Base-by-base conservation (phyloP, 37 sponge, comb jelly and placozoan genomes). In the Diacarnus erythraeanus region DNA sequence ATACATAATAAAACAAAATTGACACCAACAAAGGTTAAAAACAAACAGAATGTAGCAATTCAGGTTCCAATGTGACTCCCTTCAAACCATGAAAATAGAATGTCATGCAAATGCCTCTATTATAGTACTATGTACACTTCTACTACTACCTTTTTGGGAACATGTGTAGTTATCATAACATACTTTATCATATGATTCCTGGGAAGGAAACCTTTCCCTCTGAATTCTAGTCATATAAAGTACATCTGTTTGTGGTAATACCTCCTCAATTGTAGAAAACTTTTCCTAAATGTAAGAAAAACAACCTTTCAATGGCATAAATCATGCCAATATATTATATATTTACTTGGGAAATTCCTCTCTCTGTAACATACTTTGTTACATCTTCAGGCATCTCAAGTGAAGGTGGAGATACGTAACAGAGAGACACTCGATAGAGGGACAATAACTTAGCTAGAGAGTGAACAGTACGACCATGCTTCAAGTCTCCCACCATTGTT, bases 401-500 rank as follows among this genome's bases (percentile, higher is more conserved):
- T 15, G 75, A 64, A 3, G 81, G 81, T 0, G 97, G 99, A 35
- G 84, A 84, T 31, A 98, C 99, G 54, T 96, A 98, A 37, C 90
- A 89, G 69, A 98, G 71, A 71, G 64, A 42, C 0, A 98, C 93
- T 0, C 71, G 67, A 78, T 98, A 98, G 25, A 90, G 78, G 29
- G 96, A 89, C 31, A 98, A 87, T n/a, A 98, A 86, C 39, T 89
- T 67, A 12, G 99, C 97, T 31, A 98, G 91, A 0, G 97, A 96
- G 87, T 98, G 99, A 23, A 95, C 99, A 0, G 99, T 98, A 29
- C 99, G 84, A 34, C 99, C 99, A 84, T 98, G 99, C 66, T 96
- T 98, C 40, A 98, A 79, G 51, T 98, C 99, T 59, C 99, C 99
- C n/a, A 96, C 99, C 90, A 98, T 56, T 1, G 99, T 98, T 22